Conservation (phyloP, 2,888 invertebrate species). For the Oligia fasciuncula region DNA sequence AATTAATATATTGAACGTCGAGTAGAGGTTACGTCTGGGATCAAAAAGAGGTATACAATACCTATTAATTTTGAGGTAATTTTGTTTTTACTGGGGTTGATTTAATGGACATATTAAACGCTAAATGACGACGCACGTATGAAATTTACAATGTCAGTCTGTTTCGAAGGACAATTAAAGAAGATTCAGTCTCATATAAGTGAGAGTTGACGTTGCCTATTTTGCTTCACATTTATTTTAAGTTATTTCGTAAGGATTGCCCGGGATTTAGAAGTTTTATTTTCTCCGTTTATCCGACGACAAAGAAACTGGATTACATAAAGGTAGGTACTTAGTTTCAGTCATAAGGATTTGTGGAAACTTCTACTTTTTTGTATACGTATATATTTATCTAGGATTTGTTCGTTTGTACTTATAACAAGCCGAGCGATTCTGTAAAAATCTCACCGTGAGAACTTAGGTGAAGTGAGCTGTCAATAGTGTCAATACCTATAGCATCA, state of each 20-base stretch:
- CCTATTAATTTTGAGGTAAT: constrained; percentile 26
- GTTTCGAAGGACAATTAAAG: constrained; percentile 57
- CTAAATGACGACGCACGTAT: constrained; percentile 20
- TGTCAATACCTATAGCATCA: no score
- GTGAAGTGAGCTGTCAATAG: no score
- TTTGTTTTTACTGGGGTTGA: constrained; percentile 22
- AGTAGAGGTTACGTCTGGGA: neutral
- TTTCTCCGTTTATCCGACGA: constrained; percentile 65
- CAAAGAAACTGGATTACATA: constrained; percentile 68
- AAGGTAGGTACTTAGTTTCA: constrained; percentile 64
- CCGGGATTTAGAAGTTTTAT: constrained; percentile 68
- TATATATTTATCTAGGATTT: constrained; percentile 45
- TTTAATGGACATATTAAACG: constrained; percentile 27
- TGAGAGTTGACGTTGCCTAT: constrained; percentile 62
- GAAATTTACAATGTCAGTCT: constrained; percentile 54
- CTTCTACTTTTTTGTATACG: constrained; percentile 24
- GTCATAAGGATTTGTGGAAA: constrained; percentile 58
- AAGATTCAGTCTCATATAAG: constrained; percentile 49
- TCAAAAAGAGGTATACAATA: neutral
- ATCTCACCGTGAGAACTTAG: no score
- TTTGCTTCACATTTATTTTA: constrained; percentile 58
- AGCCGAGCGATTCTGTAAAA: no score
- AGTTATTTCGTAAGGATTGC: constrained; percentile 62
- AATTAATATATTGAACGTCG: neutral
- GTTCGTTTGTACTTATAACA: constrained; percentile 16